phyloP scores from a whole-genome alignment of 2,888 invertebrate species.

The Lycophotia porphyrea region DNA sequence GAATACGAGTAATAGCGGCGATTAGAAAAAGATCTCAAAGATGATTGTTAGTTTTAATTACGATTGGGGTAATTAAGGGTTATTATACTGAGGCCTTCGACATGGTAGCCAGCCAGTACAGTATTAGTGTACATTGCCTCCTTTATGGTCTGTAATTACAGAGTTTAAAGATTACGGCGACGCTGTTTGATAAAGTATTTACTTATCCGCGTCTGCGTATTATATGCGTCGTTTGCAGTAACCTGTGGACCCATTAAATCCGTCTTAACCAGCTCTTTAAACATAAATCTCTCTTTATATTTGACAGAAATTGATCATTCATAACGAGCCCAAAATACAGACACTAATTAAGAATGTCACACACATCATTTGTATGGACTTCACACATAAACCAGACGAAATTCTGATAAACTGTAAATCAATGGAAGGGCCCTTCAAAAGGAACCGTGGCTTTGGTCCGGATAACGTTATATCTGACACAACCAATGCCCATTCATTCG shows the following conservation, averaged over 20 bases:
- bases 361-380: conserved; percentile 46
- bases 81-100: conserved; percentile 54
- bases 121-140: conserved; percentile 31
- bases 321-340: conserved; percentile 22
- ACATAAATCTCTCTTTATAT: conserved; percentile 13
- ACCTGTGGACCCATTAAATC: conserved; percentile 51
- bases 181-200: conserved; percentile 23
- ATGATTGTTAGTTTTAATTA: conserved; percentile 61
- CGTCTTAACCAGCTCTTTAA: conserved; percentile 13
- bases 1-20: conserved; percentile 56
- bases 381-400: conserved; percentile 54
- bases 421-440: conserved; percentile 63
- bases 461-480: conserved; percentile 65
- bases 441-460: conserved; percentile 53
- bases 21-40: conserved; percentile 64
- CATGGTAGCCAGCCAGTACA: conserved; percentile 25
- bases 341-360: conserved; percentile 36
- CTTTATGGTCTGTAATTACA: conserved; percentile 41
- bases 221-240: conserved; percentile 38
- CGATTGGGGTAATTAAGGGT: conserved; percentile 57
- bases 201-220: too few species aligned
- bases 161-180: conserved; percentile 41
- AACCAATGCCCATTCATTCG: conserved; percentile 41
- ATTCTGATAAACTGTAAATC: conserved; percentile 61
- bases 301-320: not conserved